Base-by-base conservation (phyloP, 2,888 invertebrate genomes). In the Leptinotarsa juncta region DNA sequence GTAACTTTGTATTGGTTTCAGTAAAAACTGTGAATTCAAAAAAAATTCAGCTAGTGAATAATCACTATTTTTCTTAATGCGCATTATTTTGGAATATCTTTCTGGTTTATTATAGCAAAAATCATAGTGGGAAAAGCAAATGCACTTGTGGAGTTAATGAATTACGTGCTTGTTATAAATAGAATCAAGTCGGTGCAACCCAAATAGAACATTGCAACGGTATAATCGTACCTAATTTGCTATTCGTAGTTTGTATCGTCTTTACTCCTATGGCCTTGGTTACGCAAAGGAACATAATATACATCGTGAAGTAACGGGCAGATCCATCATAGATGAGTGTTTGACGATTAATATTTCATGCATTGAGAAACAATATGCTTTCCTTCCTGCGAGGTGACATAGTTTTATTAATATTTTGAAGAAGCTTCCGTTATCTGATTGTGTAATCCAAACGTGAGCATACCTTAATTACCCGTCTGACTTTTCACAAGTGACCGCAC, bases 241-340 rank as follows among this genome's bases (percentile, higher is more conserved):
- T 16, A 68, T 68, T 68, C 68, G 18, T 42, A 16, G 42, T 66
- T 67, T 12, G 72, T 72, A 49, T 76, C 66, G 60, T 73, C 67
- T 67, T 76, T 65, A 76, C 65, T 32, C 20, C 1, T 60, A 72
- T 73, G 74, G 71, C 76, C 76, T 77, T 77, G 72, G 32, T 57
- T 70, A 68, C 55, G 66, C 66, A 73, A 57, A 69, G 60, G 67
- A 66, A 76, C 50, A 49, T 14, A 42, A 42, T 42, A 42, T 10
- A 50, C 67, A 62, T 69, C 65, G 70, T 75, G 62, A 67, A 69
- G 51, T 77, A 77, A 74, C 76, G 76, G 76, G 15, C 53, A 65
- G 60, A 26, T 68, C 23, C n/a, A 42, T 57, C 65, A 48, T 67
- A 23, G 57, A 55, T 51, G 50, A 51, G 42, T 32, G 57, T 67